Base-by-base conservation (phyloP, 2,797 vertebrate genomes). In the Benthosema pterotum region DNA sequence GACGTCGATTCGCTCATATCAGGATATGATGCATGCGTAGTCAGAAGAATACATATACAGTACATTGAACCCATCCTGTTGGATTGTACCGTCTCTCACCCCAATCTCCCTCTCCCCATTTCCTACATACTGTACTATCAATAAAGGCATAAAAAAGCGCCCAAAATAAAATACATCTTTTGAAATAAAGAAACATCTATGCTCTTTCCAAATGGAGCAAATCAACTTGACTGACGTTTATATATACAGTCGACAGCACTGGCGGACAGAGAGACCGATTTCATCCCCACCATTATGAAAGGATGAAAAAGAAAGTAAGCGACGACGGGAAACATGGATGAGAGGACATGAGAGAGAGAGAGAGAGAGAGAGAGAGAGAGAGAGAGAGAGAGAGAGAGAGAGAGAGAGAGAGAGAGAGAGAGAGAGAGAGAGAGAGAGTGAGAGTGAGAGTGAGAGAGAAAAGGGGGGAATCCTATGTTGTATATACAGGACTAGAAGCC, bases 401-500 rank as follows among this genome's bases (percentile, higher is more conserved):
- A 42, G 11, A 18, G 54, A 32, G 42, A 57, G 54, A 32, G 15
- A 17, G 32, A 43, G 17, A 19, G 11, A 17, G 22, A 25, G 22
- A 25, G 22, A 25, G 22, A 25, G 22, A 25, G n/a, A n/a, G n/a
- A n/a, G 15, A 17, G 11, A n/a, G 59, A 51, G 38, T 28, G 45
- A 19, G 12, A 38, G 47, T 18, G 9, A n/a, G 12, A 51, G 52
- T 15, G 14, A 45, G 28, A 54, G 17, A 42, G 53, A n/a, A 15
- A 18, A 9, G n/a, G 28, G 6, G 17, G 32, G 43, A 55, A 38
- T 55, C 57, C 25, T 17, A 17, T 7, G n/a, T 42, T 70, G 55
- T 64, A 53, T 60, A 64, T 48, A 59, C 15, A 59, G 47, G 6
- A 38, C 8, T 38, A 38, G 32, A 38, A 38, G 32, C 32, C 18